Percentiles rank a stretch among this genome's conserved stretches.
These are phyloP conservation scores for Nemapogon koenigi DNA, from an alignment of 2,888 invertebrate species.

Conservation along the genomic window DNA sequence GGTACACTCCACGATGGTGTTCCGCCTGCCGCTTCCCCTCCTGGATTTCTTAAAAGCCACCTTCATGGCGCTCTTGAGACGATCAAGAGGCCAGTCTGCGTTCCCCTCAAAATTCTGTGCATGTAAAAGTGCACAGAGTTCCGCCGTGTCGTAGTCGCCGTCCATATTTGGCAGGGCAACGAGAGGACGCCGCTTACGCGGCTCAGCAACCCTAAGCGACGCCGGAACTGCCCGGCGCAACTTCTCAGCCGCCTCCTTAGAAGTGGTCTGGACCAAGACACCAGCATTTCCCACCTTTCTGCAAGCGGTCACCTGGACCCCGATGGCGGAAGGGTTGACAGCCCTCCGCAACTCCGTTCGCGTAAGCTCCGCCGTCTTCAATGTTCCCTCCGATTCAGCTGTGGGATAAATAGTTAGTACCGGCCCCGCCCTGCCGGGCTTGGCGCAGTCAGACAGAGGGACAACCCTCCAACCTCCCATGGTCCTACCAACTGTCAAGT, in stretches of 20 bases:
- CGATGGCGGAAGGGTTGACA: not conserved
- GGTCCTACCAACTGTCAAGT: too few relatives aligned
- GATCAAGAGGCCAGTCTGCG: not conserved
- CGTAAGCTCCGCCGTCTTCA: too few relatives aligned
- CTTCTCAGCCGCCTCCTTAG: not conserved
- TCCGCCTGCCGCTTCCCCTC: not conserved
- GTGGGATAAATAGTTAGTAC: too few relatives aligned
- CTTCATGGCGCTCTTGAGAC: not conserved
- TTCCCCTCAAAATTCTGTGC: slow-evolving; percentile 12
- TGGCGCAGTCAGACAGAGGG: too few relatives aligned
- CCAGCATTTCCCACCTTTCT: slow-evolving; percentile 1
- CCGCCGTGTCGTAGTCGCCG: not conserved
- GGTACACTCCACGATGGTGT: slow-evolving; percentile 14
- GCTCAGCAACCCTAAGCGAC: not conserved
- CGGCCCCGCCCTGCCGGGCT: too few relatives aligned
- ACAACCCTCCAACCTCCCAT: too few relatives aligned
- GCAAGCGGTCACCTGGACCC: not conserved
- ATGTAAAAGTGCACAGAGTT: not conserved
- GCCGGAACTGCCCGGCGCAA: not conserved
- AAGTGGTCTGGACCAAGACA: not conserved
- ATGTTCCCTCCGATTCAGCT: too few relatives aligned
- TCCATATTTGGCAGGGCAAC: not conserved
- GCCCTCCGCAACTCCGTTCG: too few relatives aligned
- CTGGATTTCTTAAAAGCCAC: slow-evolving; percentile 1
- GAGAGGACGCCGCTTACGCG: not conserved